Evolutionary conservation across 2,797 vertebrate species (phyloP), one percentile per base, ranked within the genome.

Genomic region (Triplophysa yarkandensis): DNA sequence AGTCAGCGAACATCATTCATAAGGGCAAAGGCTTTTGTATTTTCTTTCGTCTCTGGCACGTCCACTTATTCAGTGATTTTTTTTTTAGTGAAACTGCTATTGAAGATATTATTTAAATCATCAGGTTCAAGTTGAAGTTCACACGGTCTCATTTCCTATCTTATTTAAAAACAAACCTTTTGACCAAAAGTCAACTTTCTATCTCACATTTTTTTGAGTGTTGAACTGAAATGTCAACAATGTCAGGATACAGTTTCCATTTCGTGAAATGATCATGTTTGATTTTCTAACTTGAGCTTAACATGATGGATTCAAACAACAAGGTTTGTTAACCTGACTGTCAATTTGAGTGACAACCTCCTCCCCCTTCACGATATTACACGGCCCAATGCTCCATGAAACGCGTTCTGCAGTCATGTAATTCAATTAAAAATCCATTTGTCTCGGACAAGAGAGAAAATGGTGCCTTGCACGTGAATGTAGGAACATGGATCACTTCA

Each of bases 401-500:
- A 81, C 84, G 83, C 83, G 86, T 87, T 87, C 81, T 62, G 74
- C 79, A 79, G 75, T 81, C 76, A 80, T 77, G 77, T 83, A 86
- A 91, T 90, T 89, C 86, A 89, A 90, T 88, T 84, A 90, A 81
- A 83, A 87, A 86, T 86, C 78, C 84, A 84, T 88, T 86, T 83
- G 84, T 79, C 85, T 81, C 11, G 64, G 71, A 10, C 41, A 74
- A 77, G 68, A 39, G 46, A 81, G 78, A 68, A 43, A 62, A 46
- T 71, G 74, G 43, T 23, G 25, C 28, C 70, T 52, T 43, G 77
- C 70, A 54, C 61, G 78, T 86, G 85, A 77, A 81, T 62, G 77
- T 76, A 66, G 74, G 76, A 73, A 71, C 74, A 68, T 70, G 21
- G 55, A 71, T 76, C 41, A 48, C 48, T 68, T 83, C 69, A 77